phyloP scores from a whole-genome alignment of 92 coral and sea anemone genomes.

The Virgularia gustaviana region DNA sequence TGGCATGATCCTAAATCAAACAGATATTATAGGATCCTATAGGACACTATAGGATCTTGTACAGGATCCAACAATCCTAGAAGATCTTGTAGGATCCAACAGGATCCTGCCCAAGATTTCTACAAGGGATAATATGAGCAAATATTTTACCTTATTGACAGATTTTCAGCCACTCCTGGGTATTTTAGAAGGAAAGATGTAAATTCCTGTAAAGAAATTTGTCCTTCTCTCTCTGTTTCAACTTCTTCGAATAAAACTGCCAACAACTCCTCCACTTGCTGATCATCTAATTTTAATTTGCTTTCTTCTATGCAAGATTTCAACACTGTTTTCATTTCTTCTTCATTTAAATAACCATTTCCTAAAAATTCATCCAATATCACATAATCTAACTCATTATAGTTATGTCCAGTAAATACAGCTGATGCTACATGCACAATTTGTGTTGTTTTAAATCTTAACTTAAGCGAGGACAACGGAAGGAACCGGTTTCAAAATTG shows the following conservation, averaged over 20 bases:
- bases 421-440: neutral
- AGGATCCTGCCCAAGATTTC: no score
- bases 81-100: no score
- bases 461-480: no score
- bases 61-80: no score
- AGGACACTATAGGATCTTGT: no score
- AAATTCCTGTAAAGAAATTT: conserved; percentile 20
- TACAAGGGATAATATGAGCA: no score
- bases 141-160: conserved; percentile 28
- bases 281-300: conserved; percentile 27
- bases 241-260: conserved; percentile 33
- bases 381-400: neutral
- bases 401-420: neutral
- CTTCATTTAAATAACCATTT: conserved; percentile 29
- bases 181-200: conserved; percentile 17
- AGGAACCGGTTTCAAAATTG: no score
- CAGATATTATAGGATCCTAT: no score
- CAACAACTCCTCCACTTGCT: conserved; percentile 29
- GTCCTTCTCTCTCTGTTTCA: conserved; percentile 1
- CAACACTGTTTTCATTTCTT: conserved; percentile 26
- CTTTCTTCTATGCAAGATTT: conserved; percentile 32
- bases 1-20: no score
- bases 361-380: neutral
- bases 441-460: no score
- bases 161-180: conserved; percentile 31